Base-by-base conservation (phyloP, 2,797 vertebrate species). In the Xenopus petersii region DNA sequence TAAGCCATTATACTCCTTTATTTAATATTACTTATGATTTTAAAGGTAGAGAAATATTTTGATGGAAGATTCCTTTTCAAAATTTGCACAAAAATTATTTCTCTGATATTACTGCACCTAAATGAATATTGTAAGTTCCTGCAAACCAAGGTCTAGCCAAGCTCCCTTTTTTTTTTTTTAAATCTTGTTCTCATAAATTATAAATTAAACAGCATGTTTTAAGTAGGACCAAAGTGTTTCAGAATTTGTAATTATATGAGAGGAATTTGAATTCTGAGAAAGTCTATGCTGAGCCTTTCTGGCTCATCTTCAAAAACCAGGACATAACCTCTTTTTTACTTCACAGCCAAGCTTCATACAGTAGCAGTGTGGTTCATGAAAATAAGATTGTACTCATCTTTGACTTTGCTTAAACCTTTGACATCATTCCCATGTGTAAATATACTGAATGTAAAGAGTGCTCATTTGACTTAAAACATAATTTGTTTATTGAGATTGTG, bases 181-280 rank as follows among this genome's bases (percentile, higher is more conserved):
- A 4, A 10, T 47, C 64, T 66, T 61, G 36, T 51, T 63, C 6
- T 46, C 64, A 69, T 78, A 58, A 78, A 78, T 78, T 64, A 73
- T 78, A 73, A 73, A 78, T 78, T 73, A 78, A 69, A 73, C 64
- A 67, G 75, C 73, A 78, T 78, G 65, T 69, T 78, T 73, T 64
- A 55, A 73, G 51, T 8, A 36, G 69, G 75, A 78, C 70, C 65
- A 73, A 78, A 78, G 75, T 73, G 58, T 33, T 68, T 67, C 12
- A 33, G 51, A 72, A 64, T 71, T 63, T 72, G 26, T 56, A 67
- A 77, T 63, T 63, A 67, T 72, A 56, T 66, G 64, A 56, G 63
- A 46, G 15, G 48, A 61, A 73, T 77, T 73, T 77, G 47, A 73
- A 73, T 67, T 36, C 21, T 58, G 26, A 2, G 26, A 30, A 30